phyloP scores from a whole-genome alignment of 1,140 invertebrate species.

The Thereuonema tuberculata region DNA sequence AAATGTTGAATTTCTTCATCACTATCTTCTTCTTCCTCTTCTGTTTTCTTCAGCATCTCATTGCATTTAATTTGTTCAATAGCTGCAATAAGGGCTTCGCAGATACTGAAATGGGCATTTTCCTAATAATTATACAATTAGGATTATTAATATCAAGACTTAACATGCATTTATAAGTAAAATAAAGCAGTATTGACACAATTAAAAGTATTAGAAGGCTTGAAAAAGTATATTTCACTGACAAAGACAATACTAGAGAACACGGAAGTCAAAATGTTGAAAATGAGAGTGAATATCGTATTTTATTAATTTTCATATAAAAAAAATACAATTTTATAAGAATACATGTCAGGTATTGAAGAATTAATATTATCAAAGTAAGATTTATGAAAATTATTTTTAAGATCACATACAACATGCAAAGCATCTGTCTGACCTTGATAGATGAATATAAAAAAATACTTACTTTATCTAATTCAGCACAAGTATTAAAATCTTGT shows the following conservation, averaged over 20 bases:
- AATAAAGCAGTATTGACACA: neutral
- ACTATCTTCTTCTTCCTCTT: slow-evolving; percentile 44
- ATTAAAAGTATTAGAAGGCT: neutral
- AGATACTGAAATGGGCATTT: slow-evolving; percentile 74
- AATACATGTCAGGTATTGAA: neutral
- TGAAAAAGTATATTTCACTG: neutral
- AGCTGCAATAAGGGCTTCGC: slow-evolving; percentile 66
- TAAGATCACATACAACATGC: neutral
- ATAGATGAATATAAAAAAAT: slow-evolving; percentile 1
- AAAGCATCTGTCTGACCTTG: too few relatives aligned
- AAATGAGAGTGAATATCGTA: neutral
- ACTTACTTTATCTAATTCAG: slow-evolving; percentile 52
- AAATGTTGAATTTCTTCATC: slow-evolving; percentile 52
- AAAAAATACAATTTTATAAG: neutral
- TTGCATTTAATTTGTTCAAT: slow-evolving; percentile 49
- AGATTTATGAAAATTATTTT: neutral
- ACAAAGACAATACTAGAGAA: neutral
- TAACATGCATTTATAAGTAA: neutral
- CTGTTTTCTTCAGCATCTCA: slow-evolving; percentile 27
- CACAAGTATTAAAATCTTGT: slow-evolving; percentile 53
- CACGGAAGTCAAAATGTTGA: neutral
- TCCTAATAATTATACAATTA: slow-evolving; percentile 35
- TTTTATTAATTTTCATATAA: neutral
- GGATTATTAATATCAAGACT: neutral
- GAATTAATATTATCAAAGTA: neutral